Evolutionary conservation across 2,888 invertebrate genomes (phyloP), one percentile per base, ranked within the genome.

Genomic region (Lepidochrysops patricia): DNA sequence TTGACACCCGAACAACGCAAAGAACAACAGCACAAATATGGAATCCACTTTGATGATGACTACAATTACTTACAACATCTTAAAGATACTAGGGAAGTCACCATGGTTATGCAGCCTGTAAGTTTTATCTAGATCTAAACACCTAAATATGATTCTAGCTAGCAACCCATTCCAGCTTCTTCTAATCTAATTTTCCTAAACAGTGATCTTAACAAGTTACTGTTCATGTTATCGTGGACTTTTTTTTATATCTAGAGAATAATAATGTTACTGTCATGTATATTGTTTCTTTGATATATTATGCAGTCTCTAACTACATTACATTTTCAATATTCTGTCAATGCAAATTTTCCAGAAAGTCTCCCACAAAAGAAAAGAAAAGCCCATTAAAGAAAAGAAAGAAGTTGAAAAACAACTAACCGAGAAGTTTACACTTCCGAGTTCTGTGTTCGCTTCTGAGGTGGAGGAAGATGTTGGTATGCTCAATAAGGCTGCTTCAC

Each of bases 31-130:
- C 86, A 91, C 13, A 97, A 97, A 77, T 98, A 92, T 90, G 98
- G 98, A 1, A 93, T 99, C 63, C 96, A 94, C 76, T 98, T 93
- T 79, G 98, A 98, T 71, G 98, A 99, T 82, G 97, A 98, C 69
- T 98, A 97, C 79, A 94, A 99, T 77, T 99, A 99, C 75, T 82
- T 98, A 66, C 96, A 98, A 79, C 98, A 99, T 90, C 90, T 99
- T 61, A 92, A 92, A 70, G 93, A 94, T 64, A 88, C 90, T 0
- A 83, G 82, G 67, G 89, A 90, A 66, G 83, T 91, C 64, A 84
- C 89, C 1, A 76, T 91, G 63, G 90, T 92, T 61, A 87, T 93
- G 83, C 90, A 90, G 64, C 90, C 71, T 25, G 86, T 88, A 67
- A 80, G 86, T 6, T 12, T 23, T 4, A 12, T 25, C 12, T 25